Evolutionary conservation across 64 coral and sea anemone species (phyloP), one percentile per base, ranked within the genome.

Genomic region (Astreopora myriophthalma): DNA sequence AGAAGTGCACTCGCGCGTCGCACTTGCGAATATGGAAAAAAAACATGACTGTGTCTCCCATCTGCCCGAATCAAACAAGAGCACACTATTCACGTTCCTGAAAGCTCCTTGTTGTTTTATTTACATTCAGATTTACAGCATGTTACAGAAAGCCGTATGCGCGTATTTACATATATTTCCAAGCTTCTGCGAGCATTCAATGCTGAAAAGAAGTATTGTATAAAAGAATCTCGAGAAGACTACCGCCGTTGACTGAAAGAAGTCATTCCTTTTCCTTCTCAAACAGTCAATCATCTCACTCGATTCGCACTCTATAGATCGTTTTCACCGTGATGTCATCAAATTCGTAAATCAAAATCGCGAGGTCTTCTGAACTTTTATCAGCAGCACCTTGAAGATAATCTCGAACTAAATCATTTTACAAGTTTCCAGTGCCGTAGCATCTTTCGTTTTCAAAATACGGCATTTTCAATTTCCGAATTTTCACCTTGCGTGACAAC

Each of bases 81-180:
- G 6, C 40, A 44, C 40, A 55, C 16, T 3, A 10, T 13, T 16
- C 17, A 10, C 0, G 12, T 36, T 37, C 31, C 37, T 22, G 16
- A 35, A 14, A 33, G 17, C 19, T 20, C 13, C 37, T 83, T 25
- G 38, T 60, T 48, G 31, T 63, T 11, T 9, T 83, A 64, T 83
- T 38, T 83, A 83, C 79, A 83, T 35, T 65, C 20, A 83, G 33
- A 64, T 64, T 36, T 83, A 83, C 79, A 81, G 17, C 14, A 64
- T 83, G 31, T 73, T 73, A 14, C 79, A 25, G n/a, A 40, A 83
- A 73, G 37, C 33, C 33, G 27, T 71, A 34, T 3, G 1, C 2
- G 8, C 32, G 1, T 71, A 71, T 71, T 32, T 3, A 11, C 2
- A 31, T 71, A 9, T 71, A 71, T 71, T 32, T 71, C 31, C 27